Conservation (phyloP, 2,888 invertebrate species). For the Hirtodrosophila confusa region DNA sequence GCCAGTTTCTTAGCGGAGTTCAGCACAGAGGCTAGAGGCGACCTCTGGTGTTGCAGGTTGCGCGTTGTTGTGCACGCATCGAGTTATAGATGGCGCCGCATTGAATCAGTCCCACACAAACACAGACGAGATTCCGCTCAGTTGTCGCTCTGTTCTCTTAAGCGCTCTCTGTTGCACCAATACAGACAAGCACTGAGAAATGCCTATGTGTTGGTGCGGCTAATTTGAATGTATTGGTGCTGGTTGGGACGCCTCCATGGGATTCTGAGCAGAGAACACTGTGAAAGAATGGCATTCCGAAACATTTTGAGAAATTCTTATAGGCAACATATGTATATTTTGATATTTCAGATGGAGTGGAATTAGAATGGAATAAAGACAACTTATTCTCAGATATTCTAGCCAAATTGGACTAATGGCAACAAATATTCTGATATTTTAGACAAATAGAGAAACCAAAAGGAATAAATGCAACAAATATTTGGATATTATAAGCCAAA, state of each 20-base stretch:
- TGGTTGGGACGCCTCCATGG: conserved; percentile 25
- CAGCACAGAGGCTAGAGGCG: conserved; percentile 39
- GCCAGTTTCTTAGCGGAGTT: conserved; percentile 14
- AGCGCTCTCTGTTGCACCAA: conserved; percentile 49
- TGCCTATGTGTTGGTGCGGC: conserved; percentile 58
- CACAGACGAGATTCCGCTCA: conserved; percentile 7
- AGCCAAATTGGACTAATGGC: too few relatives aligned
- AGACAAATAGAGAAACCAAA: too few relatives aligned
- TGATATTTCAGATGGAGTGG: conserved; percentile 9
- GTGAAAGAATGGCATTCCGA: neutral
- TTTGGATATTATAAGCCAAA: too few relatives aligned
- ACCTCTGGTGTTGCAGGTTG: conserved; percentile 60
- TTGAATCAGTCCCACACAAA: conserved; percentile 9
- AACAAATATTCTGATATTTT: too few relatives aligned
- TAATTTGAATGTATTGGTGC: conserved; percentile 62
- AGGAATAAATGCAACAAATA: too few relatives aligned
- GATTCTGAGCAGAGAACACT: conserved; percentile 61
- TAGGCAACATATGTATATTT: neutral
- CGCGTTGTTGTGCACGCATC: conserved; percentile 5
- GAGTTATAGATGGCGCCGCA: conserved; percentile 59
- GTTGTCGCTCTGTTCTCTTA: conserved; percentile 26
- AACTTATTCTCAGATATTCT: too few relatives aligned
- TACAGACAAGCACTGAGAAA: conserved; percentile 33
- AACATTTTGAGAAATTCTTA: neutral
- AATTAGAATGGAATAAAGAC: neutral